A percentile compares a stretch with the other conserved stretches of the same genome.
These are phyloP conservation scores for Blastobasis adustella DNA, from an alignment of 2,888 invertebrate species.

Conservation along the genomic window DNA sequence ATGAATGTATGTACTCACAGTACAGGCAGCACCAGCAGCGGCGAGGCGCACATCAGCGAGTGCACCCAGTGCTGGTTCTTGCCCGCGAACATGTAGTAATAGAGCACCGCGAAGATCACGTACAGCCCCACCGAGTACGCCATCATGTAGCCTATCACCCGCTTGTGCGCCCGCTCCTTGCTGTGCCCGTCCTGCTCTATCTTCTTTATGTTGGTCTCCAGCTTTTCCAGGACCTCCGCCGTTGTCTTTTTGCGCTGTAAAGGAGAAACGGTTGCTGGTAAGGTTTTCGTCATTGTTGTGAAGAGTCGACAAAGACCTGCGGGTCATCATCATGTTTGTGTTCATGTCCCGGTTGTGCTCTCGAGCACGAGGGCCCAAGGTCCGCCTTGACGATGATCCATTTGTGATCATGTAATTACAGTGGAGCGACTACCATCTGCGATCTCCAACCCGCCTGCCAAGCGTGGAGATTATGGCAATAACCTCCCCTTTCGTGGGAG, in stretches of 20 bases:
- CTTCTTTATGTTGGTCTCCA: constrained; percentile 85
- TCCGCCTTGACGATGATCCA: no score
- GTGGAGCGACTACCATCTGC: no score
- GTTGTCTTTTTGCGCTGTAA: constrained; percentile 65
- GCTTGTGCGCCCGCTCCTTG: constrained; percentile 87
- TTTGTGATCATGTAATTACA: no score
- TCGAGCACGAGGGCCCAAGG: no score
- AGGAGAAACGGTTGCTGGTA: not conserved
- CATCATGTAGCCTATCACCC: constrained; percentile 85
- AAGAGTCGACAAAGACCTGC: no score
- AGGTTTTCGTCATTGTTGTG: no score
- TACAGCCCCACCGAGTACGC: constrained; percentile 81
- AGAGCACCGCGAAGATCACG: constrained; percentile 80
- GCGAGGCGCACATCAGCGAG: constrained; percentile 83
- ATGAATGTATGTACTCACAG: constrained; percentile 73
- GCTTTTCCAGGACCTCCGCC: constrained; percentile 76
- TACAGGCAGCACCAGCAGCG: constrained; percentile 86
- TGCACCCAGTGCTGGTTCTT: constrained; percentile 82
- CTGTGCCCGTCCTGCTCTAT: constrained; percentile 87
- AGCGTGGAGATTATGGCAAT: no score
- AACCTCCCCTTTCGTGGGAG: no score
- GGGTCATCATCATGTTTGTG: no score
- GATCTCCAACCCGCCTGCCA: no score
- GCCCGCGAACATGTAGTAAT: constrained; percentile 88
- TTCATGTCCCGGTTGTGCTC: no score